A percentile compares a stretch with the other conserved stretches of the same genome.
phyloP scores from a whole-genome alignment of 2,888 invertebrate species.

The Branchipolynoe longqiensis region DNA sequence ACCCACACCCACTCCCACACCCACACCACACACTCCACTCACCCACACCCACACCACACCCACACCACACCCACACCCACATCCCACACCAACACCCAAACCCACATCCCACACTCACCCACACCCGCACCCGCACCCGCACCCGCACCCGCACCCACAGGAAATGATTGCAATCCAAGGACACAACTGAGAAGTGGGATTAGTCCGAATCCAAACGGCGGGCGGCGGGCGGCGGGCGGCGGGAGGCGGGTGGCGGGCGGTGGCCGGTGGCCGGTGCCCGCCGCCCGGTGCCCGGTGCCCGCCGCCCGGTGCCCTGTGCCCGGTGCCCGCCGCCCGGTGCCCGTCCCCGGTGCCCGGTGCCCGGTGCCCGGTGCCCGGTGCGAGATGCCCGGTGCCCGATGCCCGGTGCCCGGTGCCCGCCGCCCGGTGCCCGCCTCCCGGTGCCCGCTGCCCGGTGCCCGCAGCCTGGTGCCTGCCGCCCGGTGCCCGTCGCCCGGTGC shows the following conservation, averaged over 20 bases:
- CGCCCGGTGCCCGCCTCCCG: background rate
- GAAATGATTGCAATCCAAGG: conserved; percentile 39
- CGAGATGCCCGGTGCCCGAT: background rate
- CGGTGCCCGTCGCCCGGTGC: background rate
- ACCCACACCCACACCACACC: background rate
- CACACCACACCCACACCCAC: no score
- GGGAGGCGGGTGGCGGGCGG: background rate
- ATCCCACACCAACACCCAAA: no score
- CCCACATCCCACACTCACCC: no score
- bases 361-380: no score
- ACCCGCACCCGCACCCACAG: background rate
- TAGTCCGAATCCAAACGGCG: background rate
- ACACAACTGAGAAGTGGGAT: conserved; percentile 19
- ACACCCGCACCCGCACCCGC: background rate
- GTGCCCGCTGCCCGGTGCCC: background rate
- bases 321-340: background rate
- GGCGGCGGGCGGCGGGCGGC: background rate
- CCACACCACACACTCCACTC: background rate
- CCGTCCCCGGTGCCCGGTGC: background rate
- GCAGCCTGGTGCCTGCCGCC: no score
- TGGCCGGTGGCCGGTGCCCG: background rate
- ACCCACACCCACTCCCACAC: background rate
- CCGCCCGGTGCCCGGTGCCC: background rate
- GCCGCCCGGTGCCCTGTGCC: background rate
- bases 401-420: background rate